Percentiles rank a stretch among this genome's conserved stretches.
Conservation (phyloP, 2,888 invertebrate genomes). For the Macaria liturata region DNA sequence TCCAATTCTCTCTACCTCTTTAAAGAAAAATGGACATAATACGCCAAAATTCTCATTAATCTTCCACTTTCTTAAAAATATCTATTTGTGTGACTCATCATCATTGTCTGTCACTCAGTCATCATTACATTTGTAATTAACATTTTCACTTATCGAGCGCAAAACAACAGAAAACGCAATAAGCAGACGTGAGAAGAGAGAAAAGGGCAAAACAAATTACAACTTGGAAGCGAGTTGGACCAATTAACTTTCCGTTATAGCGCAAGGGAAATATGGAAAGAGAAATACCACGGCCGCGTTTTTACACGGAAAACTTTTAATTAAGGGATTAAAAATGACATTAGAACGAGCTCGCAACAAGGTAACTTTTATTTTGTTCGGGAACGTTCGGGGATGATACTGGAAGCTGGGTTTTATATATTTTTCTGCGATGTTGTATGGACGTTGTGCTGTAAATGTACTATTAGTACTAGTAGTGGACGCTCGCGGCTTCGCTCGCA, state of each 20-base stretch:
- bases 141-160: too few species aligned
- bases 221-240: conserved; percentile 76
- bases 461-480: too few species aligned
- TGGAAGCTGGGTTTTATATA: not conserved
- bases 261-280: conserved; percentile 77
- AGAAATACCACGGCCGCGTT: conserved; percentile 71
- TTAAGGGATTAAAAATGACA: conserved; percentile 83
- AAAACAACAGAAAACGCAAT: conserved; percentile 64
- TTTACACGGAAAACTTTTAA: conserved; percentile 77
- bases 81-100: too few species aligned
- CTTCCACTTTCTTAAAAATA: too few species aligned
- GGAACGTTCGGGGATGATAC: conserved; percentile 47
- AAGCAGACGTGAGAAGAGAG: conserved; percentile 68
- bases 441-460: too few species aligned
- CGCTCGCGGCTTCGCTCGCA: too few species aligned
- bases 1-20: too few species aligned
- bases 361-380: conserved; percentile 70
- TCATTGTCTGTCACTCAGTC: too few species aligned
- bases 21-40: too few species aligned
- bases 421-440: too few species aligned
- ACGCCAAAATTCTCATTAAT: too few species aligned
- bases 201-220: conserved; percentile 77
- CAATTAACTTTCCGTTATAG: conserved; percentile 81
- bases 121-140: too few species aligned
- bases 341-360: conserved; percentile 74